Evolutionary conservation across 1,140 invertebrate species (phyloP).

Genomic region (Sitodiplosis mosellana): DNA sequence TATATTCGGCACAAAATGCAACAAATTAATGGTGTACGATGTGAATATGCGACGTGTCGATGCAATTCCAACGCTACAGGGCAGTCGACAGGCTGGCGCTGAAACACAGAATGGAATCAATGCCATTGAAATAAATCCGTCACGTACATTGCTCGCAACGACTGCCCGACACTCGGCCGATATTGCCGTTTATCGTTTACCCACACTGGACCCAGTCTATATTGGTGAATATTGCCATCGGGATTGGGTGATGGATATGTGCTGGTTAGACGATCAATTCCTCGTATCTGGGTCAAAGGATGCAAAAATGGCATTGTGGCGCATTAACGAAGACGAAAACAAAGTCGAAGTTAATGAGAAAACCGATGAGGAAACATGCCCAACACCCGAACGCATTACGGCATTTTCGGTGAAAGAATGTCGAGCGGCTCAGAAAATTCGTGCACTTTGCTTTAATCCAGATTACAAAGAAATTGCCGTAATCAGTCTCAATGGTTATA

Average conservation of each 20-base stretch:
- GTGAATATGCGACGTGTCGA: conserved; percentile 57
- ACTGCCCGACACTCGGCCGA: conserved; percentile 83
- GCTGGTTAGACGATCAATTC: conserved; percentile 92
- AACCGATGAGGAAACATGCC: conserved; percentile 26
- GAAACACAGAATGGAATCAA: conserved; percentile 79
- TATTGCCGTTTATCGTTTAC: conserved; percentile 80
- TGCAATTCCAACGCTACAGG: conserved; percentile 66
- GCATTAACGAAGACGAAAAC: conserved; percentile 35
- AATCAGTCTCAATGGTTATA: conserved; percentile 82
- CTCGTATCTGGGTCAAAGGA: conserved; percentile 84
- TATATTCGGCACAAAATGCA: conserved; percentile 91
- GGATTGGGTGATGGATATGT: conserved; percentile 88
- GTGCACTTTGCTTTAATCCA: conserved; percentile 75
- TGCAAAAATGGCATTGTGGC: conserved; percentile 65
- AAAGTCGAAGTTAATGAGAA: conserved; percentile 35
- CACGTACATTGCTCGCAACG: conserved; percentile 72
- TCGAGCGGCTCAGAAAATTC: conserved; percentile 42
- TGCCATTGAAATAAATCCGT: conserved; percentile 87
- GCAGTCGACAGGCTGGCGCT: conserved; percentile 26
- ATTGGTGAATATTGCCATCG: conserved; percentile 83
- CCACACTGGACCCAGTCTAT: conserved; percentile 83
- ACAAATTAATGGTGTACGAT: conserved; percentile 80
- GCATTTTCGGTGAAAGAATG: conserved; percentile 62
- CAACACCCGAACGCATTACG: conserved; percentile 37
- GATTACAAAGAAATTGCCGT: conserved; percentile 74